Evolutionary conservation across 1,140 invertebrate species (phyloP), one percentile per base, ranked within the genome.

Genomic region (Lycorma delicatula): DNA sequence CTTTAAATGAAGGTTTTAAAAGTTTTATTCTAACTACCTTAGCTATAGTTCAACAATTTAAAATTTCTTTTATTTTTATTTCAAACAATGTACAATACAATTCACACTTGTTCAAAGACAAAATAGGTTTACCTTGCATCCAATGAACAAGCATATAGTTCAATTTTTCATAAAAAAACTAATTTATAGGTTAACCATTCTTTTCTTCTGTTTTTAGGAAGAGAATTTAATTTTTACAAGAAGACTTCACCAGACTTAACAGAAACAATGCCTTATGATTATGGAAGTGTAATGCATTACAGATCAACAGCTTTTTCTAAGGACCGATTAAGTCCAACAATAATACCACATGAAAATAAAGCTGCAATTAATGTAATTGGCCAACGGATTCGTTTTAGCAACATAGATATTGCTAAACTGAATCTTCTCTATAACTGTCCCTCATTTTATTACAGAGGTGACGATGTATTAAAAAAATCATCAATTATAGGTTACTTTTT

Each of bases 401-500:
- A 77, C 41, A 81, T 81, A 47, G 84, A 87, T 59, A 71, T 82
- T 11, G 62, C 70, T 2, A 87, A 85, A 65, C 60, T 86, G 1
- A 79, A 81, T 62, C 73, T 71, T 61, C 84, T 86, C 82, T 86
- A 86, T 63, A 67, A 75, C 11, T 62, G 60, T 26, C 60, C 60
- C 20, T 20, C 26, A 28, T 3, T 22, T 7, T 54, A 54, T 25
- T 54, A 54, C 23, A 20, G 29, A 12, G 38, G 38, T 27, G 50
- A 53, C 16, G 16, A 47, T 56, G 16, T 44, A 44, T 16, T 44
- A 16, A 22, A 44, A 6, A 16, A 44, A 18, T 5, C 18, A 44
- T 12, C 41, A 20, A 22, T 44, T 5, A 44, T 16, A 20, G 41
- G 41, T 22, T 20, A 44, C 23, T 22, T 44, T 22, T 44, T 9